Conservation (phyloP, 2,888 invertebrate species). For the Syritta pipiens region DNA sequence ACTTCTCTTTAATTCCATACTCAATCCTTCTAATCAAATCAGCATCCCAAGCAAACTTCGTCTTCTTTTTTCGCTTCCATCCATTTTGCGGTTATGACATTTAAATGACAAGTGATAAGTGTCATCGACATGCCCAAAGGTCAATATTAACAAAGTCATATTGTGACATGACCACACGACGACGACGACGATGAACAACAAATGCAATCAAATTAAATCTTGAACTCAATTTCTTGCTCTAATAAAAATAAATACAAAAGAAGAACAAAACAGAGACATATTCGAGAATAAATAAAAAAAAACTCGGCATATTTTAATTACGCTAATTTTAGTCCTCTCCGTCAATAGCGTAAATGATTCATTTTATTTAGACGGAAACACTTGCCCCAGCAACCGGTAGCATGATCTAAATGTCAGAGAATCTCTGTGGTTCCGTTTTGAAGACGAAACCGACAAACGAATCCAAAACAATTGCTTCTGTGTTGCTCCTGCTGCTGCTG, state of each 20-base stretch:
- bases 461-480: constrained; percentile 32
- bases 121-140: too few species aligned
- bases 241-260: too few species aligned
- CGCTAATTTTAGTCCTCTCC: constrained; percentile 17
- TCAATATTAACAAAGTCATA: too few species aligned
- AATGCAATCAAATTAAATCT: constrained; percentile 28
- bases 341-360: constrained; percentile 41
- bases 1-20: too few species aligned
- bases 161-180: too few species aligned
- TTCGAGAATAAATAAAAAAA: not conserved
- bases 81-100: too few species aligned
- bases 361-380: constrained; percentile 50
- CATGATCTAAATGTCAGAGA: constrained; percentile 66
- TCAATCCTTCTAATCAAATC: too few species aligned
- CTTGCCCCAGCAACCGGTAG: constrained; percentile 49
- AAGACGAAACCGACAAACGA: constrained; percentile 39
- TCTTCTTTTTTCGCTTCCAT: too few species aligned
- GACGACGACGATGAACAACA: too few species aligned
- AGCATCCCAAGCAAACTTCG: too few species aligned
- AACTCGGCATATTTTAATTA: constrained; percentile 6
- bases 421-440: constrained; percentile 63
- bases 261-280: not conserved
- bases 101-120: too few species aligned
- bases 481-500: not conserved
- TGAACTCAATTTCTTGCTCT: constrained; percentile 51